Conservation (phyloP, 2,797 vertebrate genomes). For the Falco concolor region DNA sequence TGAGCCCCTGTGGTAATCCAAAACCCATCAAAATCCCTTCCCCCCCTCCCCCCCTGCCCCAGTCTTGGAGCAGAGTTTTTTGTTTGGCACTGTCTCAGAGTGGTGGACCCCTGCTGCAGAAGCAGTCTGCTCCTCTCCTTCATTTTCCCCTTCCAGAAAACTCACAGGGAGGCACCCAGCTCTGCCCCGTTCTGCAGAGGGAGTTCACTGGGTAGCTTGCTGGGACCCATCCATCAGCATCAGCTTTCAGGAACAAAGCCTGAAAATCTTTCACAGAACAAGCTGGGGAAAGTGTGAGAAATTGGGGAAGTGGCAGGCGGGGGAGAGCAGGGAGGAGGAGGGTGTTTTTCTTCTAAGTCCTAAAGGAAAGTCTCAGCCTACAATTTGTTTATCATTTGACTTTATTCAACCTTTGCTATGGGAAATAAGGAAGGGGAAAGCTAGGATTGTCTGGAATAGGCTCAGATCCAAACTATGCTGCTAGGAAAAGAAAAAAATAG, state of each 20-base stretch:
- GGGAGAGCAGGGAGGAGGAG: no score
- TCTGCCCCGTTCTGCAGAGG: not conserved
- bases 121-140: not conserved
- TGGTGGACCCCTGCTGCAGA: not conserved
- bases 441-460: not conserved
- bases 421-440: constrained; percentile 1
- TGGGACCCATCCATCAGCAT: not conserved
- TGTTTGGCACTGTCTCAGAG: not conserved
- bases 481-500: constrained; percentile 9
- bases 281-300: not conserved
- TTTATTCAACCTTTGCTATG: not conserved
- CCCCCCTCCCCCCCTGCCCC: not conserved
- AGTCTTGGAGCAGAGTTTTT: not conserved
- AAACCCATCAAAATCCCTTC: not conserved
- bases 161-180: not conserved
- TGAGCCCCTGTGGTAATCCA: not conserved
- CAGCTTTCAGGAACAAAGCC: not conserved
- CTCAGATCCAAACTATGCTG: not conserved
- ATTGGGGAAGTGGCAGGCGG: not conserved
- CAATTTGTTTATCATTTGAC: not conserved
- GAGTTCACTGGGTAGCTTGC: not conserved
- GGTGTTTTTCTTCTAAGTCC: not conserved
- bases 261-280: not conserved
- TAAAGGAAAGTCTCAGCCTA: not conserved
- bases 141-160: not conserved